Evolutionary conservation across 2,113 vertebrate genomes (phyloP).

Genomic region (Gopherus evgoodei): DNA sequence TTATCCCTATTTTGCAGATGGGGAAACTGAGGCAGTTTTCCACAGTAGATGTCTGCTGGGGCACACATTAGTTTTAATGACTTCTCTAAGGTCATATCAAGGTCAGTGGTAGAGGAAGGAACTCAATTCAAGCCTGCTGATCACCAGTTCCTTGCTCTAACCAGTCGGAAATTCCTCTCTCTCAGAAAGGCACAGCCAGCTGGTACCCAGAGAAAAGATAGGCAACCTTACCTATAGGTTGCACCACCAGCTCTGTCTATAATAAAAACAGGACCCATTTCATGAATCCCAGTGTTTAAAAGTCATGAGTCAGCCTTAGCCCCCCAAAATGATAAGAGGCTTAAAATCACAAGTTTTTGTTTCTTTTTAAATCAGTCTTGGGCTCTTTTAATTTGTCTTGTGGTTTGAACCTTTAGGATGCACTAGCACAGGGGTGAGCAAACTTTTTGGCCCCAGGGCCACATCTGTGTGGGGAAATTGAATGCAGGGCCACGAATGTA

Average conservation of each 20-base stretch:
- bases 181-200: neutral
- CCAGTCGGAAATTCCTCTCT: neutral
- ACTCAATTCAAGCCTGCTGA: neutral
- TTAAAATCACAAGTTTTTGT: too few relatives aligned
- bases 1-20: accelerated
- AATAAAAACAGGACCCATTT: neutral
- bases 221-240: neutral
- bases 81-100: neutral
- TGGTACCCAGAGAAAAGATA: neutral
- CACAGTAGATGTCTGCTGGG: neutral
- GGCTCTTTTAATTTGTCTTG: neutral
- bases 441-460: too few relatives aligned
- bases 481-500: too few relatives aligned
- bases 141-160: neutral
- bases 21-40: neutral
- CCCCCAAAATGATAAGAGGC: neutral
- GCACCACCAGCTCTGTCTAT: neutral
- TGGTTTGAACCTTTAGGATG: neutral
- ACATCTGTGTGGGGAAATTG: too few relatives aligned
- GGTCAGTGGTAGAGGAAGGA: neutral
- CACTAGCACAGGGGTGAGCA: neutral
- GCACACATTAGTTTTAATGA: neutral
- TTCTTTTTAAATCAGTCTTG: neutral
- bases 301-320: neutral
- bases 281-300: neutral